phyloP scores from a whole-genome alignment of 2,888 invertebrate genomes.

The Teleiodes luculella region DNA sequence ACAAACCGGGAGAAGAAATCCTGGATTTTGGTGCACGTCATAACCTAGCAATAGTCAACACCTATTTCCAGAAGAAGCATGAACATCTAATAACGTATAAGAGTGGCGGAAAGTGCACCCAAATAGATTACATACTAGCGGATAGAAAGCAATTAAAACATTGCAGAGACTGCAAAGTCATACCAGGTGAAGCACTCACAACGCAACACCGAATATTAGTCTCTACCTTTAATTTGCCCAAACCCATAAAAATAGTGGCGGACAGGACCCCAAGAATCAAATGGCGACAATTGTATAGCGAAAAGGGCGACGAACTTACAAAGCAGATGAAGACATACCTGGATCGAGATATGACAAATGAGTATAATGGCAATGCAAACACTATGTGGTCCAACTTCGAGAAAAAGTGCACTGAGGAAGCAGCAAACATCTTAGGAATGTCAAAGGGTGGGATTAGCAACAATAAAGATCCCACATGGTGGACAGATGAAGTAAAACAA shows the following conservation, averaged over 20 bases:
- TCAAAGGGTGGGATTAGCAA: slow-evolving; percentile 1
- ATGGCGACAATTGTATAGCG: neutral
- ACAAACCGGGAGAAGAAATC: too few relatives aligned
- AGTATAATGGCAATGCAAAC: neutral
- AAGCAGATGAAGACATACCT: too few relatives aligned
- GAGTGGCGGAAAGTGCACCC: too few relatives aligned
- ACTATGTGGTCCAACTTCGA: slow-evolving; percentile 8
- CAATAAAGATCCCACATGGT: slow-evolving; percentile 17
- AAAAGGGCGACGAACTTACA: neutral
- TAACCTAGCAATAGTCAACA: neutral
- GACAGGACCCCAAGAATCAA: neutral
- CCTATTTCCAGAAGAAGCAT: too few relatives aligned
- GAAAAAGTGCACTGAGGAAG: neutral
- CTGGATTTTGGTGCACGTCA: too few relatives aligned
- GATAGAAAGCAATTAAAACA: neutral
- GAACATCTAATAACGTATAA: too few relatives aligned
- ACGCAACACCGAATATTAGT: slow-evolving; percentile 17
- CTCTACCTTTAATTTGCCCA: slow-evolving; percentile 1
- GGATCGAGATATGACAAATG: too few relatives aligned
- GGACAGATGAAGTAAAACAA: slow-evolving; percentile 13
- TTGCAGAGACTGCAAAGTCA: slow-evolving; percentile 23
- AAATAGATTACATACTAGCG: too few relatives aligned
- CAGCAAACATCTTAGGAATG: slow-evolving; percentile 6
- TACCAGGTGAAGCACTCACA: neutral
- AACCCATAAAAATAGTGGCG: neutral